A percentile compares a stretch with the other conserved stretches of the same genome.
phyloP scores from a whole-genome alignment of 2,113 vertebrate species.

The Lonchura striata region DNA sequence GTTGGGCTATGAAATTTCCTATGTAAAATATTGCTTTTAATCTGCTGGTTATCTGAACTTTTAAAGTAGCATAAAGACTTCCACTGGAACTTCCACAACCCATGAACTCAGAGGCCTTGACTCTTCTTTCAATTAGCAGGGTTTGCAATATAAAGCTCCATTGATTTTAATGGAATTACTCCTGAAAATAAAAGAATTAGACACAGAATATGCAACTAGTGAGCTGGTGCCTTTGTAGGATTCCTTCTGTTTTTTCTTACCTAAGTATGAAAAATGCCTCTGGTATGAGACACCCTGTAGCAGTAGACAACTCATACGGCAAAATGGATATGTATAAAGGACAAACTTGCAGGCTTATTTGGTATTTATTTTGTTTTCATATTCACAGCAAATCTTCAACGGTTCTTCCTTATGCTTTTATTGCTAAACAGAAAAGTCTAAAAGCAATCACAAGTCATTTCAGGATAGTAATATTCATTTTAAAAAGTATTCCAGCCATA shows the following conservation, averaged over 20 bases:
- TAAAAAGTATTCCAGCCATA: not conserved
- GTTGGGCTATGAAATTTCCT: not conserved
- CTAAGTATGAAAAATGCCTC: not conserved
- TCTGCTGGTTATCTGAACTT: not conserved
- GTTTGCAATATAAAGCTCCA: not conserved
- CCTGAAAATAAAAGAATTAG: not conserved
- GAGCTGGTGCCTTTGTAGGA: not conserved
- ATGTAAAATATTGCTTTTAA: not conserved
- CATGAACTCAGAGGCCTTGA: not conserved
- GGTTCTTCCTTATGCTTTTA: not conserved
- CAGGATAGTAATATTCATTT: not conserved
- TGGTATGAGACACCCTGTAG: not conserved
- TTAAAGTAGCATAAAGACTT: not conserved
- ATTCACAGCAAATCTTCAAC: not conserved
- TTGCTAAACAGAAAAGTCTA: not conserved
- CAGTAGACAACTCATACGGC: not conserved
- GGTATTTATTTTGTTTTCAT: not conserved
- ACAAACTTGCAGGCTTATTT: not conserved
- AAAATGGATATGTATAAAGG: not conserved
- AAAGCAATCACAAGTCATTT: not conserved
- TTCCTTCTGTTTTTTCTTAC: not conserved
- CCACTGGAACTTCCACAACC: not conserved
- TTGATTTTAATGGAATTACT: constrained; percentile 48
- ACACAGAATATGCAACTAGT: not conserved
- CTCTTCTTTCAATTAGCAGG: constrained; percentile 10